phyloP scores from a whole-genome alignment of 1,140 invertebrate species.

The Penaeus indicus region DNA sequence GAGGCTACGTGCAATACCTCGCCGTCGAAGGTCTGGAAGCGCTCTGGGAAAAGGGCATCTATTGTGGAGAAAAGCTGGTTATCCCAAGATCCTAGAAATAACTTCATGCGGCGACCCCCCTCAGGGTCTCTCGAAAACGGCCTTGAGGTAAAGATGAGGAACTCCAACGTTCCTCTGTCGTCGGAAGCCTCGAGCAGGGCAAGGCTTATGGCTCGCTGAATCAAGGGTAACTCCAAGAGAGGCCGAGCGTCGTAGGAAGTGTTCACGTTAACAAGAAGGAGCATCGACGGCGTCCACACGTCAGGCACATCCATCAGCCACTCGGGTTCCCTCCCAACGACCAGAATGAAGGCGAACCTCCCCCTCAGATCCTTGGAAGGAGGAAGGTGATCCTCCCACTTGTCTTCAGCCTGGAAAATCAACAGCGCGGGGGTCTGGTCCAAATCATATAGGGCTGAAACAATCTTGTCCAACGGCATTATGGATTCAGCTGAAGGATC shows the following conservation, averaged over 20 bases:
- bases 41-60: slow-evolving; percentile 20
- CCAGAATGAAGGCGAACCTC: slow-evolving; percentile 1
- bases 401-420: not conserved
- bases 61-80: not conserved
- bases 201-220: not conserved
- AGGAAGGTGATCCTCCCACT: slow-evolving; percentile 26
- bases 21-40: slow-evolving; percentile 36
- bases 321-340: not conserved
- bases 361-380: not conserved
- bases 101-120: not conserved
- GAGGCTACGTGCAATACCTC: slow-evolving; percentile 45
- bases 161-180: not conserved
- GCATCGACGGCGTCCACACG: not conserved
- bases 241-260: not conserved
- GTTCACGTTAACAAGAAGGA: slow-evolving; percentile 27
- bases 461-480: too few species aligned
- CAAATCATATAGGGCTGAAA: too few species aligned
- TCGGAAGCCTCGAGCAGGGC: slow-evolving; percentile 4
- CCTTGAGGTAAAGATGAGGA: slow-evolving; percentile 10
- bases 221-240: not conserved
- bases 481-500: too few species aligned
- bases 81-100: slow-evolving; percentile 4
- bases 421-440: too few species aligned
- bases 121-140: not conserved
- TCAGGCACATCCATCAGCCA: not conserved